Conservation (phyloP, 2,797 vertebrate species). For the Anisognathus igniventris region DNA sequence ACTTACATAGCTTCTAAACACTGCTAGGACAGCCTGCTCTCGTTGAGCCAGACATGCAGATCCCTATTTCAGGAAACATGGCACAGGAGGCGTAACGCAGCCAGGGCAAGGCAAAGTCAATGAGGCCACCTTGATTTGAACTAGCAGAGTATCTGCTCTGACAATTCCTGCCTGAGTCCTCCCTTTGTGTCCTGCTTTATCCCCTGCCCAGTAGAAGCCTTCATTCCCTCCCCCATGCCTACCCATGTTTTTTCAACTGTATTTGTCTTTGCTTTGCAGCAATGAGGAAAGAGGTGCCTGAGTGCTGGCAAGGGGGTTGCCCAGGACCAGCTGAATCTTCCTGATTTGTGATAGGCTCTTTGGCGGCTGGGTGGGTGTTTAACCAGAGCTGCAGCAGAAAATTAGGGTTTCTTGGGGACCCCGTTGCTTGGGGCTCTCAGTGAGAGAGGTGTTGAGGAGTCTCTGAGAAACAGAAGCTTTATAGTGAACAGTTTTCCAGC, state of each 20-base stretch:
- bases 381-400: background rate
- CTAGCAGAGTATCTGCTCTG: background rate
- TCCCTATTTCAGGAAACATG: constrained; percentile 46
- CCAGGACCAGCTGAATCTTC: background rate
- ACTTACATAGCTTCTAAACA: constrained; percentile 28
- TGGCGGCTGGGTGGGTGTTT: background rate
- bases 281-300: background rate
- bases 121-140: background rate
- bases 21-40: constrained; percentile 20
- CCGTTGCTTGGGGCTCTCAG: background rate
- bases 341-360: background rate
- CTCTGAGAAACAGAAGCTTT: background rate
- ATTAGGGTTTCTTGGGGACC: background rate
- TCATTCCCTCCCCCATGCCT: rapidly evolving
- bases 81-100: background rate
- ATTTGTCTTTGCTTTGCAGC: background rate
- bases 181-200: rapidly evolving
- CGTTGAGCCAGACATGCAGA: background rate
- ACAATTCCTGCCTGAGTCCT: background rate
- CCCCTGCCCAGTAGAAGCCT: background rate
- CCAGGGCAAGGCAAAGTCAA: background rate
- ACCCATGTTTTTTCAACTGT: background rate
- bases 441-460: background rate
- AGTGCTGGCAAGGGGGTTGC: background rate
- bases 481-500: background rate